Conservation (phyloP, 2,797 vertebrate species). For the Anguilla marmorata region DNA sequence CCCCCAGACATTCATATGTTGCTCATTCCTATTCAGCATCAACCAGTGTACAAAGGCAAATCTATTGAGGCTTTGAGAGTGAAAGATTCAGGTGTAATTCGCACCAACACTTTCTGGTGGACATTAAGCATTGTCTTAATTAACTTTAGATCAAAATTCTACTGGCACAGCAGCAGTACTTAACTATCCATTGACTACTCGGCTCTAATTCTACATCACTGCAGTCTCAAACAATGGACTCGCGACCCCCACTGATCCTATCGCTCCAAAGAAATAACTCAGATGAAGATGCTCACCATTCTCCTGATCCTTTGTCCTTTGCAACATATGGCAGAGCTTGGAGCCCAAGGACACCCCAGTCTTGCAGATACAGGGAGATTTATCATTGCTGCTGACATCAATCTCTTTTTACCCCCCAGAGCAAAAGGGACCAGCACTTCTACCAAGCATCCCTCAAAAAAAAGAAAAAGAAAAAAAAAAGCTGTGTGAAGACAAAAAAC, state of each 20-base stretch:
- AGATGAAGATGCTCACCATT: conserved; percentile 46
- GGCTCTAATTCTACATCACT: not conserved
- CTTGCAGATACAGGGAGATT: conserved; percentile 67
- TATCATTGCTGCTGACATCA: conserved; percentile 67
- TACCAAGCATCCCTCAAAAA: not conserved
- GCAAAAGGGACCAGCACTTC: conserved; percentile 24
- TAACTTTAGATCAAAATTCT: not conserved
- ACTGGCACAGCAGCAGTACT: not conserved
- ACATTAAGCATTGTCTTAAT: not conserved
- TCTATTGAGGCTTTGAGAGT: not conserved
- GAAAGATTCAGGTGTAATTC: not conserved
- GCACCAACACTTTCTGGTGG: not conserved
- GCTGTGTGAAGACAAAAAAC: conserved; percentile 21
- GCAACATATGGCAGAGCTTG: conserved; percentile 67
- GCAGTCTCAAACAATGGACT: conserved; percentile 34
- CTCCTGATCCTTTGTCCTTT: conserved; percentile 53
- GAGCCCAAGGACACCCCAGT: conserved; percentile 71
- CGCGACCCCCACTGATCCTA: conserved; percentile 35
- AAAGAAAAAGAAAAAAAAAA: not conserved
- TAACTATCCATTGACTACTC: conserved; percentile 4
- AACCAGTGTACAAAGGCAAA: not conserved
- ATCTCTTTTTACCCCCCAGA: conserved; percentile 52
- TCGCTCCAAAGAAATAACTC: conserved; percentile 36
- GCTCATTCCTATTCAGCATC: not conserved
- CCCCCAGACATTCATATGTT: not conserved